phyloP scores from a whole-genome alignment of 2,113 vertebrate genomes.

The Scomber japonicus region DNA sequence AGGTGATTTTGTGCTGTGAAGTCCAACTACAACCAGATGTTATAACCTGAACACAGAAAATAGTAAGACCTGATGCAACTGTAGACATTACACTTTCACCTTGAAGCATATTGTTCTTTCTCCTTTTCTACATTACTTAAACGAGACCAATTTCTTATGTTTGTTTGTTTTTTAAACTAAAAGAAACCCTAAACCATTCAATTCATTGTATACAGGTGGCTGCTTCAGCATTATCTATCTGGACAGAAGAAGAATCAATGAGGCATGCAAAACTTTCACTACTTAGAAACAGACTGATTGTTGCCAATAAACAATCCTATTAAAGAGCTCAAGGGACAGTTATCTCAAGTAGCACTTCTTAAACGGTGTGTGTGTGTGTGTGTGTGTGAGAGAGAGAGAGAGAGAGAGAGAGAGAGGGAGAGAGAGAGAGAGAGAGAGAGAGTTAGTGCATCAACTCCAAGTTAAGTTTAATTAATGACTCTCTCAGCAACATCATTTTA shows the following conservation, averaged over 20 bases:
- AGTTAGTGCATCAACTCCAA: background rate
- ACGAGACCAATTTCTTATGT: too few relatives aligned
- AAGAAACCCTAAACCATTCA: background rate
- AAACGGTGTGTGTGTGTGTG: too few relatives aligned
- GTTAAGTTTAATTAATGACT: background rate
- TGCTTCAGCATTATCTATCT: background rate
- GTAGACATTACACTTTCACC: background rate
- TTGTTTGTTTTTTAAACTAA: too few relatives aligned
- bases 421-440: too few relatives aligned
- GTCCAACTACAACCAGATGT: constrained; percentile 54
- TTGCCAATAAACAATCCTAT: background rate
- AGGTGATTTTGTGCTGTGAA: constrained; percentile 4
- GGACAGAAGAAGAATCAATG: background rate
- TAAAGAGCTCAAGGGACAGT: background rate
- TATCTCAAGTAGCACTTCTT: too few relatives aligned
- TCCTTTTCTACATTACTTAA: background rate
- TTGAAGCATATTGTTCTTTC: background rate
- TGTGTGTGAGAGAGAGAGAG: too few relatives aligned
- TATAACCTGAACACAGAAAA: constrained; percentile 27
- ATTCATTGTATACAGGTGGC: background rate
- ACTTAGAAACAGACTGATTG: too few relatives aligned
- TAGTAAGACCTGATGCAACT: background rate
- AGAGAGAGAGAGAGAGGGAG: too few relatives aligned
- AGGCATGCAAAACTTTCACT: background rate
- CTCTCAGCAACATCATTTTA: background rate